A percentile compares a stretch with the other conserved stretches of the same genome.
phyloP scores from a whole-genome alignment of 2,113 vertebrate genomes.

The Sinocyclocheilus maitianheensis region DNA sequence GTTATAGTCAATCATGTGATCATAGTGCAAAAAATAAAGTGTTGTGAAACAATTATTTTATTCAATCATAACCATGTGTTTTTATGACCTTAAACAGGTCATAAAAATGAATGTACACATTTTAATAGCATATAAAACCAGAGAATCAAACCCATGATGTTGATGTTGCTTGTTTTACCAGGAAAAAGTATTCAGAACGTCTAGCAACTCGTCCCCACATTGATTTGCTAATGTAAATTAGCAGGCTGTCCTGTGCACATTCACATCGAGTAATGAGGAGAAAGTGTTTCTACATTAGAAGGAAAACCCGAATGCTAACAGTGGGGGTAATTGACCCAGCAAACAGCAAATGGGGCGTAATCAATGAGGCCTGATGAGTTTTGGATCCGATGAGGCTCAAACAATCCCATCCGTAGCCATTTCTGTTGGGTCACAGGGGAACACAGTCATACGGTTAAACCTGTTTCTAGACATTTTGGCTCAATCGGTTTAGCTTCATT shows the following conservation, averaged over 20 bases:
- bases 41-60: too few species aligned
- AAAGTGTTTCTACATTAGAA: constrained; percentile 27
- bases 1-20: too few species aligned
- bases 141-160: neutral
- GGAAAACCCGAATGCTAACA: constrained; percentile 21
- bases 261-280: constrained; percentile 24
- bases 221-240: constrained; percentile 42
- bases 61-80: neutral
- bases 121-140: neutral
- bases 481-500: constrained; percentile 3
- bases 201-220: neutral
- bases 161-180: constrained; percentile 7
- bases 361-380: constrained; percentile 43
- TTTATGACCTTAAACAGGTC: neutral
- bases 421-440: constrained; percentile 13
- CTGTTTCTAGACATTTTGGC: constrained; percentile 12
- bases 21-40: too few species aligned
- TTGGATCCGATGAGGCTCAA: constrained; percentile 42
- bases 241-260: constrained; percentile 11
- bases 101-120: neutral
- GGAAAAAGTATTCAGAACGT: neutral
- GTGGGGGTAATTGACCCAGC: constrained; percentile 46
- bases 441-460: constrained; percentile 9
- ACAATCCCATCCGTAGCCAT: constrained; percentile 10
- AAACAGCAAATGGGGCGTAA: constrained; percentile 47